phyloP scores from a whole-genome alignment of 2,797 vertebrate species.

The Cuniculus paca region DNA sequence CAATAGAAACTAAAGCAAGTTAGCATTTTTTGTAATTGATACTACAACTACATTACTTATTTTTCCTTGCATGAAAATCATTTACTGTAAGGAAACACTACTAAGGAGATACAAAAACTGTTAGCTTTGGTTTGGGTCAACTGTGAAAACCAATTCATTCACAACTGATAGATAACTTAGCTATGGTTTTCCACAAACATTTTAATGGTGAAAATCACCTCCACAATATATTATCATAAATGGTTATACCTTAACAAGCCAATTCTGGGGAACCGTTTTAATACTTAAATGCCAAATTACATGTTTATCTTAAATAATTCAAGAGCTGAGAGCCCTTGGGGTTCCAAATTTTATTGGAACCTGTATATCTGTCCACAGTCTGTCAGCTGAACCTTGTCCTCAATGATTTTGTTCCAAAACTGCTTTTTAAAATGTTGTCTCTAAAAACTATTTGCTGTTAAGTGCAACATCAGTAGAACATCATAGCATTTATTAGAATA shows the following conservation, averaged over 20 bases:
- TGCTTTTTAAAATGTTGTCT: conserved; percentile 60
- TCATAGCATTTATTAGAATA: conserved; percentile 42
- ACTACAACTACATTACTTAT: background rate
- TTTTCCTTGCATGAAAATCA: conserved; percentile 31
- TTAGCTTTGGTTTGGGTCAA: background rate
- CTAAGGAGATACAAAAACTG: background rate
- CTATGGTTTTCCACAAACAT: conserved; percentile 34
- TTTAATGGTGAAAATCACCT: conserved; percentile 51
- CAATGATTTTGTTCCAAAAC: conserved; percentile 39
- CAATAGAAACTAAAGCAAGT: background rate
- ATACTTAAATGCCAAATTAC: conserved; percentile 44
- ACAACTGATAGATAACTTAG: background rate
- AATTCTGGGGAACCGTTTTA: conserved; percentile 47
- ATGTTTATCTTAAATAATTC: conserved; percentile 72
- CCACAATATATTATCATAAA: background rate
- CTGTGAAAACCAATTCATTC: conserved; percentile 12
- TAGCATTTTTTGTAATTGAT: conserved; percentile 58
- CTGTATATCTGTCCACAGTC: conserved; percentile 55
- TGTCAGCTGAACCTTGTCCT: conserved; percentile 58
- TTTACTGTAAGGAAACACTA: conserved; percentile 11
- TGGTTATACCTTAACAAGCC: background rate
- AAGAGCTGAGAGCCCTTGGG: conserved; percentile 5
- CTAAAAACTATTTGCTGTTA: background rate
- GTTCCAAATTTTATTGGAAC: conserved; percentile 57
- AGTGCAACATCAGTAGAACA: conserved; percentile 41